These are phyloP conservation scores for Semicossyphus pulcher DNA, from an alignment of 2,113 vertebrate species.

Conservation along the genomic window DNA sequence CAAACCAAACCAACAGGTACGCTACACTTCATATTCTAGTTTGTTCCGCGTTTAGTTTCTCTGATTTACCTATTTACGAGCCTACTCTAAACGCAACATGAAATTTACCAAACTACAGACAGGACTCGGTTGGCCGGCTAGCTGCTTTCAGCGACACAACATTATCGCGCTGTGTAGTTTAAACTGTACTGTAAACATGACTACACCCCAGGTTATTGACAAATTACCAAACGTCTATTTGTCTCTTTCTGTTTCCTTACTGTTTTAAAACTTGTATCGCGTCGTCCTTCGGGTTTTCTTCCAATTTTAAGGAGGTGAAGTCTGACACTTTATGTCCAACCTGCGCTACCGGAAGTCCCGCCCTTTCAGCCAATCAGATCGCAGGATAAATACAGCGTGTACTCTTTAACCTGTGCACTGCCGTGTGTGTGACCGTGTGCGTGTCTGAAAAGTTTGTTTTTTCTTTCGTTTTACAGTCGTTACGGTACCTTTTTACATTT, in stretches of 20 bases:
- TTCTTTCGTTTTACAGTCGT: no score
- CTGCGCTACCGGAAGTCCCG: constrained; percentile 72
- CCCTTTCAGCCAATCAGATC: constrained; percentile 65
- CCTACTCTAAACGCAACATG: constrained; percentile 41
- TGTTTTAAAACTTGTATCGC: constrained; percentile 60
- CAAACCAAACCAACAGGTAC: neutral
- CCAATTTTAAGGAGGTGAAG: constrained; percentile 65
- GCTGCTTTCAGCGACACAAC: constrained; percentile 49
- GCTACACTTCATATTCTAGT: neutral
- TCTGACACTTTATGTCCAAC: constrained; percentile 67
- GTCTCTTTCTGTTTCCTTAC: constrained; percentile 60
- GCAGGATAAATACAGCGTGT: neutral
- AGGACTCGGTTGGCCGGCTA: constrained; percentile 61
- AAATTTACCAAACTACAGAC: constrained; percentile 50
- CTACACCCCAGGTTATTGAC: constrained; percentile 6
- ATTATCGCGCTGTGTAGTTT: constrained; percentile 1
- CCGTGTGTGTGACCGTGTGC: neutral
- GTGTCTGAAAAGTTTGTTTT: neutral
- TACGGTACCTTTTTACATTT: no score
- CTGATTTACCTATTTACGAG: constrained; percentile 40
- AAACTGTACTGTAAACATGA: constrained; percentile 34
- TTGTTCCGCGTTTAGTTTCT: neutral
- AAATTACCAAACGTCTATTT: neutral
- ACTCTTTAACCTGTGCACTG: constrained; percentile 51
- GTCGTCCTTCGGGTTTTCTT: constrained; percentile 71